Evolutionary conservation across 2,113 vertebrate species (phyloP).

Genomic region (Sisor rabdophorus): DNA sequence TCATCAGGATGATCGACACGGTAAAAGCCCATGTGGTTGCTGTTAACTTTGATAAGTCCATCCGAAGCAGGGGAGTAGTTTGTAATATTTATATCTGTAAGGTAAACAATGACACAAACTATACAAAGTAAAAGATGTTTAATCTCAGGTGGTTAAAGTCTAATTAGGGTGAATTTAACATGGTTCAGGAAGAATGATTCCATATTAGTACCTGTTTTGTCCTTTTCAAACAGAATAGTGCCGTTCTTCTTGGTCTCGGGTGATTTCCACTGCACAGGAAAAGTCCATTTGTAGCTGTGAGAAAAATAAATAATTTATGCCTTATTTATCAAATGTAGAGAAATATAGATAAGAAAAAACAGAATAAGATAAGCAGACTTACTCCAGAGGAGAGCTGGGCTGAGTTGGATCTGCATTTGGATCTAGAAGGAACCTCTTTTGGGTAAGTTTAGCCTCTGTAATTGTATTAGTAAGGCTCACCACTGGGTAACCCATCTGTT

Average conservation of each 20-base stretch:
- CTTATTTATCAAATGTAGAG: neutral
- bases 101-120: neutral
- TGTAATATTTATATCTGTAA: slow-evolving; percentile 64
- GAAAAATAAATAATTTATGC: neutral
- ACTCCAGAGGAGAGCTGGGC: slow-evolving; percentile 75
- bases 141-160: neutral
- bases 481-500: slow-evolving; percentile 94
- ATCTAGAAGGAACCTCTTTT: slow-evolving; percentile 87
- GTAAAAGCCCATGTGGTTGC: slow-evolving; percentile 87
- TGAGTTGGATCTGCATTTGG: slow-evolving; percentile 68
- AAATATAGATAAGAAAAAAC: neutral
- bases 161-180: neutral
- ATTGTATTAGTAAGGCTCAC: slow-evolving; percentile 63
- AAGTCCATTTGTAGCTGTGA: slow-evolving; percentile 90
- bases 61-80: slow-evolving; percentile 43
- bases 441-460: slow-evolving; percentile 57
- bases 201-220: slow-evolving; percentile 65
- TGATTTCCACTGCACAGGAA: slow-evolving; percentile 78
- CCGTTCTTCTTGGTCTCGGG: slow-evolving; percentile 36
- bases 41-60: slow-evolving; percentile 77
- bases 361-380: slow-evolving; percentile 39
- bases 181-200: neutral
- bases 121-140: neutral
- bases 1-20: slow-evolving; percentile 79
- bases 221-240: slow-evolving; percentile 65